Percentiles rank a stretch among this genome's conserved stretches.
These are phyloP conservation scores for Drosophila subquinaria DNA, from an alignment of 2,888 invertebrate genomes.

Conservation along the genomic window DNA sequence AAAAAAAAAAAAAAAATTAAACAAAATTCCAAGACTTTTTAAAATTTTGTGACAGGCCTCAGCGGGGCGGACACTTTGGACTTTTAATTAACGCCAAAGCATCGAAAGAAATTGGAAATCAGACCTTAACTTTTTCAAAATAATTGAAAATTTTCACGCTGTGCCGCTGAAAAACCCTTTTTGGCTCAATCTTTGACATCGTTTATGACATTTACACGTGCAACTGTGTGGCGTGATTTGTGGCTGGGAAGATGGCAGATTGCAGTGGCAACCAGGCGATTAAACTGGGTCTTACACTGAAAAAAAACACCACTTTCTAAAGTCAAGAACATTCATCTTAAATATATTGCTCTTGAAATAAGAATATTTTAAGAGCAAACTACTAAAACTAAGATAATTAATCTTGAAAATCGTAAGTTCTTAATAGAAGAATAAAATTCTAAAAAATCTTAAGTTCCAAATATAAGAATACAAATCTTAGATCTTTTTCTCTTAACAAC, in stretches of 20 bases:
- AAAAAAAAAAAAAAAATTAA: slow-evolving; percentile 6
- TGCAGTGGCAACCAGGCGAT: slow-evolving; percentile 40
- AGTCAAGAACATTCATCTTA: too few relatives aligned
- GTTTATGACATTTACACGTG: slow-evolving; percentile 39
- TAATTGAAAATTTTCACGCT: slow-evolving; percentile 28
- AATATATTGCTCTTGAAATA: too few relatives aligned
- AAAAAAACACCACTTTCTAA: too few relatives aligned
- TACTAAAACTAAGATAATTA: too few relatives aligned
- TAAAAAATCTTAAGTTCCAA: too few relatives aligned
- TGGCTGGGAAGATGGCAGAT: neutral
- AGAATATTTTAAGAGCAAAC: too few relatives aligned
- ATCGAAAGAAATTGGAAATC: slow-evolving; percentile 28
- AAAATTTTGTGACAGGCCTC: slow-evolving; percentile 35
- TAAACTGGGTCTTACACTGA: slow-evolving; percentile 37
- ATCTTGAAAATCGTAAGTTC: too few relatives aligned
- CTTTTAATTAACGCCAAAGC: slow-evolving; percentile 46
- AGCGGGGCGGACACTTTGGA: slow-evolving; percentile 30
- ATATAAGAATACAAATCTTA: too few relatives aligned
- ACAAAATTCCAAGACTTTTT: slow-evolving; percentile 13
- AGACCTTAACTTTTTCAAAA: neutral
- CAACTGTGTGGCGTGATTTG: slow-evolving; percentile 7
- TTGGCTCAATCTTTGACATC: slow-evolving; percentile 4
- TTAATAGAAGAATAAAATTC: too few relatives aligned
- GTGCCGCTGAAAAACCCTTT: slow-evolving; percentile 15
- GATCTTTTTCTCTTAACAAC: too few relatives aligned